Conservation (phyloP, 2,888 invertebrate species). For the Netelia melanura region DNA sequence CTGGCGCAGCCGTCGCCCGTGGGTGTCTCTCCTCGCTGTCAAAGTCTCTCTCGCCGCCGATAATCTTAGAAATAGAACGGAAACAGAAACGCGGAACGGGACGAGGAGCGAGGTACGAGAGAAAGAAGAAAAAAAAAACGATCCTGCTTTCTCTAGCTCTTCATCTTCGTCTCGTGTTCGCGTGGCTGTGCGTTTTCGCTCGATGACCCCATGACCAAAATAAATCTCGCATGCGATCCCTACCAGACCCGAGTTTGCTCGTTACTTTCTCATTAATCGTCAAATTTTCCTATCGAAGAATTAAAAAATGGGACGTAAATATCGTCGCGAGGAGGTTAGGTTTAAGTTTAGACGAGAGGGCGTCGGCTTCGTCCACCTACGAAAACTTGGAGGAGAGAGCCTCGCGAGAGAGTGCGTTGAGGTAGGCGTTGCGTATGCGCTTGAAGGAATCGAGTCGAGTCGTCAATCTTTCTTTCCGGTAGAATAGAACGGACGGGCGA, state of each 20-base stretch:
- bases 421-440: not conserved
- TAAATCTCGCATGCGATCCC: not conserved
- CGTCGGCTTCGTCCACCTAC: no score
- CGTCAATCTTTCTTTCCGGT: slow-evolving; percentile 12
- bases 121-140: slow-evolving; percentile 13
- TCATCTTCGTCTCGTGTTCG: not conserved
- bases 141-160: not conserved
- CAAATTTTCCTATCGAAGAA: no score
- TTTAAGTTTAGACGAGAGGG: no score
- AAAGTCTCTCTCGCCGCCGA: slow-evolving; percentile 52
- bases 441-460: not conserved
- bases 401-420: not conserved
- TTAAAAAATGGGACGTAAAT: no score
- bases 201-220: slow-evolving; percentile 7
- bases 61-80: slow-evolving; percentile 69
- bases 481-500: not conserved
- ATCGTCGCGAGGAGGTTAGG: no score
- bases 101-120: slow-evolving; percentile 29
- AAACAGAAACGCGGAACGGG: slow-evolving; percentile 52
- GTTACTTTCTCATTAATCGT: no score
- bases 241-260: no score
- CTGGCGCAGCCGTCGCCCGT: not conserved
- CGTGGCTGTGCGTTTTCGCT: not conserved
- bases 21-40: slow-evolving; percentile 49
- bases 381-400: no score